phyloP scores from a whole-genome alignment of 23 tunicate species.

The Styela clava region DNA sequence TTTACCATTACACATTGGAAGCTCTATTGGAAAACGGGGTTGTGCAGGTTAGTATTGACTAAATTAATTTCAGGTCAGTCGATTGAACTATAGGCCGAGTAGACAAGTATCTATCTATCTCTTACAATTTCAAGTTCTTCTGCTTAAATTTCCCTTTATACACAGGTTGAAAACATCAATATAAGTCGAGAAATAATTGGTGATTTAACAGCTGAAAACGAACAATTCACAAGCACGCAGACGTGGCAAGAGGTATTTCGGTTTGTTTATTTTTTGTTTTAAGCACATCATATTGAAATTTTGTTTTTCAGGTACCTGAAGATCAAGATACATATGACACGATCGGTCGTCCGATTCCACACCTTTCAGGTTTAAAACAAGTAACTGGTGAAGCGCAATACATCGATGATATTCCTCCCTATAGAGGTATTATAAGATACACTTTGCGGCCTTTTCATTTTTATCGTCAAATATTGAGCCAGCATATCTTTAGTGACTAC shows the following conservation, averaged over 20 bases:
- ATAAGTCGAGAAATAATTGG: not conserved
- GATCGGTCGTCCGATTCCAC: conserved; percentile 65
- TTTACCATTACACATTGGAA: too few species aligned
- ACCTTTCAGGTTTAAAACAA: conserved; percentile 67
- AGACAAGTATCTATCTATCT: too few species aligned
- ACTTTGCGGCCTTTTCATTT: too few species aligned
- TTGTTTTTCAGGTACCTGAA: conserved; percentile 30
- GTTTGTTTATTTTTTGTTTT: not conserved
- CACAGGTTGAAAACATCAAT: not conserved
- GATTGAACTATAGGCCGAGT: too few species aligned
- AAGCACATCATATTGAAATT: not conserved
- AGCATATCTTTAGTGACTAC: too few species aligned
- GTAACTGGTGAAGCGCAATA: conserved; percentile 94
- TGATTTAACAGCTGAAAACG: not conserved
- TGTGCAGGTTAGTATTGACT: too few species aligned
- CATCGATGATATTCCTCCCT: conserved; percentile 78
- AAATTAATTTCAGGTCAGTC: too few species aligned
- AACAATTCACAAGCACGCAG: not conserved
- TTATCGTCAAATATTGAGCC: not conserved
- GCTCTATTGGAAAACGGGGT: too few species aligned
- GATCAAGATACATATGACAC: conserved; percentile 55
- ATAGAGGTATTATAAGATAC: conserved; percentile 51
- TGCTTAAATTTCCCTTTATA: too few species aligned
- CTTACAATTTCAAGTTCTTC: too few species aligned
- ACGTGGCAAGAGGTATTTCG: conserved; percentile 27